Base-by-base conservation (phyloP, 2,888 invertebrate species). In the Sesia apiformis region DNA sequence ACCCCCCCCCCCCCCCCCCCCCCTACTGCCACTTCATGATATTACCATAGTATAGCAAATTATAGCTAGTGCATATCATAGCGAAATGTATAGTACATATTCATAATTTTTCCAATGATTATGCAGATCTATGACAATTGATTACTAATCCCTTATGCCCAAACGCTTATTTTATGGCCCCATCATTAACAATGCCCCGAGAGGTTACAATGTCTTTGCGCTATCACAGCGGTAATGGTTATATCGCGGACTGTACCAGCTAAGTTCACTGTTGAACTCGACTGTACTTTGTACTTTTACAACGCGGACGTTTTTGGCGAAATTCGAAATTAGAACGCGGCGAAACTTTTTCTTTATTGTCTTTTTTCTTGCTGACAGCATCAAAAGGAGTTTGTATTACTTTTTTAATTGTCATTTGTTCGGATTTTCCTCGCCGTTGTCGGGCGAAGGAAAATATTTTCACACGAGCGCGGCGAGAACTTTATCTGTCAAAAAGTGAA, bases 191-290 rank as follows among this genome's bases (percentile, higher is more conserved):
- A 68, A 61, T 60, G 55, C 64, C 62, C 62, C 63, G 60, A 65
- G 66, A 72, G 68, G 69, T 67, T 70, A 72, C 70, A 69, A 70
- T 70, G 74, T 77, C 74, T 72, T 69, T 66, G 63, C 65, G 73
- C 74, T 81, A 78, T 81, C 80, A 64, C 59, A 52, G 41, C 56
- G 56, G 69, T 77, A 78, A 80, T 74, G 75, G 76, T 73, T 78
- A 77, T 79, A 81, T 81, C 78, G 75, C 68, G 60, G 67, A 71
- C 66, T 57, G 57, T 59, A 57, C 55, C 39, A 7, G 38, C 51
- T 51, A n/a, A 38, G n/a, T 40, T 53, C 8, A 53, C 53, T 49
- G 49, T 49, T 43, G 23, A 40, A 39, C 23, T 23, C 23, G 23
- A 23, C 23, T 42, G 52, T 38, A 23, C 52, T 38, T 7, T 42